phyloP scores from a whole-genome alignment of 1,140 invertebrate species.

The Neocloeon triangulifer region DNA sequence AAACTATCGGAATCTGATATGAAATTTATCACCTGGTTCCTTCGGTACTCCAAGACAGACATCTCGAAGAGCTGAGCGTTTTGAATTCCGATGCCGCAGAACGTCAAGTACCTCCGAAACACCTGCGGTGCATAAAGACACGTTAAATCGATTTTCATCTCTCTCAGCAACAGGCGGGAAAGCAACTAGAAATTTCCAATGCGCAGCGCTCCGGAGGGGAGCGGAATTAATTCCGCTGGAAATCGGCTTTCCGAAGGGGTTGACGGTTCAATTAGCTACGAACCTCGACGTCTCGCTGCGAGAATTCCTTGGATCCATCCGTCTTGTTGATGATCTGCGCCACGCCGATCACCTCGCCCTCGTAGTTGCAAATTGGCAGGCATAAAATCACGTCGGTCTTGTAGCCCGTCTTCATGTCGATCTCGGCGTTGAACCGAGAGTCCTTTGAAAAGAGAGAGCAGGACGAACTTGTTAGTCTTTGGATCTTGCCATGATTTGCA shows the following conservation, averaged over 20 bases:
- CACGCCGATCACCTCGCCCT: slow-evolving; percentile 87
- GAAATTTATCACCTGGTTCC: slow-evolving; percentile 91
- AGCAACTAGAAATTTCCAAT: too few relatives aligned
- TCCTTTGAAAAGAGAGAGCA: slow-evolving; percentile 32
- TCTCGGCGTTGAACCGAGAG: slow-evolving; percentile 69
- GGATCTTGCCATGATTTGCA: too few relatives aligned
- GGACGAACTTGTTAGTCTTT: too few relatives aligned
- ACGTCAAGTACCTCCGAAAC: slow-evolving; percentile 64
- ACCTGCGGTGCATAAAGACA: slow-evolving; percentile 21
- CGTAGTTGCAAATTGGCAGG: slow-evolving; percentile 89
- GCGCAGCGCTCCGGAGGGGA: too few relatives aligned
- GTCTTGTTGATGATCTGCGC: slow-evolving; percentile 96
- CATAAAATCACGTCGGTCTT: slow-evolving; percentile 75
- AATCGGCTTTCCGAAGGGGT: too few relatives aligned
- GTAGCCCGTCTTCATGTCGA: slow-evolving; percentile 80
- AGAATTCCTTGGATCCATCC: slow-evolving; percentile 66
- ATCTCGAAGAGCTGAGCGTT: slow-evolving; percentile 92
- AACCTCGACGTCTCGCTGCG: slow-evolving; percentile 66
- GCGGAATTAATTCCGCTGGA: too few relatives aligned
- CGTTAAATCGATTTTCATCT: too few relatives aligned
- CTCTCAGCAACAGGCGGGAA: too few relatives aligned
- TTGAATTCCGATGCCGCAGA: slow-evolving; percentile 92
- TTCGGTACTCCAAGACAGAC: slow-evolving; percentile 75
- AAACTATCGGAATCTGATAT: too few relatives aligned
- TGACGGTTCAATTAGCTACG: slow-evolving; percentile 7